Evolutionary conservation across 2,888 invertebrate species (phyloP).

Genomic region (Bugula neritina): DNA sequence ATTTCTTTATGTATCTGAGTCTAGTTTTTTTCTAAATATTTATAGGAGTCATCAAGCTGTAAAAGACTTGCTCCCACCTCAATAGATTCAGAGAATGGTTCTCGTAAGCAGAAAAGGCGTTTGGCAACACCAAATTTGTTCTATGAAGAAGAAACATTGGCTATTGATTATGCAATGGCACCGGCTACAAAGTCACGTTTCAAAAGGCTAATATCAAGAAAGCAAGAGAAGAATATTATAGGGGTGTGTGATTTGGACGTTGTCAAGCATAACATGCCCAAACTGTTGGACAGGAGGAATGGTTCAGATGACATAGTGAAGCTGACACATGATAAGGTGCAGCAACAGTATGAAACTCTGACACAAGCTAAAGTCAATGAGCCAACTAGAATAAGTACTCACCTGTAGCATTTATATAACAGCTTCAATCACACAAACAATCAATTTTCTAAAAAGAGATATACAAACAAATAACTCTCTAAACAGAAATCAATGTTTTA

Average conservation of each 20-base stretch:
- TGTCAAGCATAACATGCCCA: conserved; percentile 2
- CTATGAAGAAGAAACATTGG: conserved; percentile 16
- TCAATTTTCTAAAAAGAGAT: no score
- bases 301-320: conserved; percentile 11
- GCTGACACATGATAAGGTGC: background rate
- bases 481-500: no score
- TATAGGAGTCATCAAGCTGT: no score
- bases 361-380: background rate
- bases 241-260: conserved; percentile 1
- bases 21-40: no score
- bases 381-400: no score
- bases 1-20: no score
- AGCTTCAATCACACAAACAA: no score
- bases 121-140: background rate
- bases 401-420: no score
- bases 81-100: no score
- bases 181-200: background rate
- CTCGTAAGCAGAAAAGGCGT: conserved; percentile 2
- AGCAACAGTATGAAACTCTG: background rate
- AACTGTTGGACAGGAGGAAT: background rate
- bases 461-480: no score
- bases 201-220: background rate
- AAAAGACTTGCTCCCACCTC: no score
- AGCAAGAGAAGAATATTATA: background rate
- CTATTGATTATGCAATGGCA: conserved; percentile 1